phyloP scores from a whole-genome alignment of 1,140 invertebrate species.

The Telenomus remus region DNA sequence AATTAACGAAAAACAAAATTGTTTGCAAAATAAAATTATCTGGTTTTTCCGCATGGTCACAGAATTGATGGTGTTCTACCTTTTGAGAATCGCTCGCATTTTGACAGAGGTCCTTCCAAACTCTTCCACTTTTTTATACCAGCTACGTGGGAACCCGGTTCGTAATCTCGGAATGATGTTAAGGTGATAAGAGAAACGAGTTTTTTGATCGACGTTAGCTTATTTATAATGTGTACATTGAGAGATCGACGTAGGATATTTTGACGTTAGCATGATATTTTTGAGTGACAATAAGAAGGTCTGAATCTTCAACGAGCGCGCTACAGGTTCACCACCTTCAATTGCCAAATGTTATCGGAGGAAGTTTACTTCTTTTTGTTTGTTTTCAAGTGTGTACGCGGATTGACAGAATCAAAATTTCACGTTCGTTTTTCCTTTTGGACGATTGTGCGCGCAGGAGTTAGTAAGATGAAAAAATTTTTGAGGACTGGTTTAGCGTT shows the following conservation, averaged over 20 bases:
- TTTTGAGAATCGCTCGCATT: slow-evolving; percentile 8
- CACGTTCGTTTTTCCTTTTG: slow-evolving; percentile 27
- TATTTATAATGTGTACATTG: slow-evolving; percentile 40
- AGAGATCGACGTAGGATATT: slow-evolving; percentile 42
- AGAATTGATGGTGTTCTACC: too few relatives aligned
- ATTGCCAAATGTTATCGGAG: slow-evolving; percentile 67
- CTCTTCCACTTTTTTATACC: slow-evolving; percentile 29
- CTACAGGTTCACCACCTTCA: slow-evolving; percentile 63
- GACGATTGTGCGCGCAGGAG: slow-evolving; percentile 16
- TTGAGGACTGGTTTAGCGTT: slow-evolving; percentile 26
- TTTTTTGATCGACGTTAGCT: slow-evolving; percentile 39
- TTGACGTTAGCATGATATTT: slow-evolving; percentile 39
- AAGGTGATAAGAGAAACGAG: slow-evolving; percentile 13
- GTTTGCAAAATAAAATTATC: too few relatives aligned
- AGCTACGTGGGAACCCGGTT: slow-evolving; percentile 17
- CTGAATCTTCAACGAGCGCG: slow-evolving; percentile 36
- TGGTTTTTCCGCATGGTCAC: too few relatives aligned
- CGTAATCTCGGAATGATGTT: too few relatives aligned
- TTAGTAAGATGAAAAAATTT: slow-evolving; percentile 32
- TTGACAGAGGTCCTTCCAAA: slow-evolving; percentile 5
- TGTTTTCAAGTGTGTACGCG: slow-evolving; percentile 45
- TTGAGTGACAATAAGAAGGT: slow-evolving; percentile 48
- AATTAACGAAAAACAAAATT: too few relatives aligned
- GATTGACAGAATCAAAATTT: slow-evolving; percentile 28
- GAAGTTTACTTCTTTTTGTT: slow-evolving; percentile 14